Conservation (phyloP, 2,888 invertebrate species). For the Steinernema carpocapsae region DNA sequence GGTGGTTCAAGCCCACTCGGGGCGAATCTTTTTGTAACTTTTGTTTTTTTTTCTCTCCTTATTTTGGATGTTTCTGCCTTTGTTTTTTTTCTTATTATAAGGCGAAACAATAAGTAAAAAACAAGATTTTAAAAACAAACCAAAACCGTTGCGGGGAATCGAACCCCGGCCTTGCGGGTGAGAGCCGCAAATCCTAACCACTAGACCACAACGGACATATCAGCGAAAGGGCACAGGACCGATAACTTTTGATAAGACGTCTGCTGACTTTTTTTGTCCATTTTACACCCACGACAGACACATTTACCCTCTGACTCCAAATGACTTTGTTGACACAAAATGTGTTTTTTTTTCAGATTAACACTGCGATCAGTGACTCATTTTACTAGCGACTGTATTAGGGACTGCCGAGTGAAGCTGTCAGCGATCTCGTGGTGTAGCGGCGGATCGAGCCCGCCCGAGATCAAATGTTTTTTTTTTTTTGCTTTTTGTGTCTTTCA, state of each 20-base stretch:
- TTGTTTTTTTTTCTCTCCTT: neutral
- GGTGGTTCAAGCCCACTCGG: too few species aligned
- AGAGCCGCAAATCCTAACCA: constrained; percentile 42
- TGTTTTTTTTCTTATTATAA: neutral
- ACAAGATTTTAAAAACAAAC: neutral
- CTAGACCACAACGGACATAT: constrained; percentile 39
- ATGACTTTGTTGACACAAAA: too few species aligned
- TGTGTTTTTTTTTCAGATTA: too few species aligned
- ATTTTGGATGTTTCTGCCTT: neutral
- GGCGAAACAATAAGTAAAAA: neutral
- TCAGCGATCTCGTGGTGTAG: constrained; percentile 45
- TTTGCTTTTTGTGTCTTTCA: neutral
- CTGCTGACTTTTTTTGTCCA: too few species aligned
- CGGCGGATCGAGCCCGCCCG: constrained; percentile 56
- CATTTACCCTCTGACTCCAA: too few species aligned
- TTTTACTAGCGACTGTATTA: too few species aligned
- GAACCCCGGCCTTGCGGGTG: constrained; percentile 42
- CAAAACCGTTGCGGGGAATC: constrained; percentile 42
- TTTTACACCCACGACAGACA: too few species aligned
- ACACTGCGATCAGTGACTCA: too few species aligned
- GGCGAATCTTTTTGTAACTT: neutral
- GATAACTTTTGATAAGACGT: too few species aligned
- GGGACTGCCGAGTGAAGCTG: too few species aligned
- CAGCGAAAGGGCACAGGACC: too few species aligned
- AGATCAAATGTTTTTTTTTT: constrained; percentile 43